Evolutionary conservation across 2,797 vertebrate genomes (phyloP).

Genomic region (Argentina silus): DNA sequence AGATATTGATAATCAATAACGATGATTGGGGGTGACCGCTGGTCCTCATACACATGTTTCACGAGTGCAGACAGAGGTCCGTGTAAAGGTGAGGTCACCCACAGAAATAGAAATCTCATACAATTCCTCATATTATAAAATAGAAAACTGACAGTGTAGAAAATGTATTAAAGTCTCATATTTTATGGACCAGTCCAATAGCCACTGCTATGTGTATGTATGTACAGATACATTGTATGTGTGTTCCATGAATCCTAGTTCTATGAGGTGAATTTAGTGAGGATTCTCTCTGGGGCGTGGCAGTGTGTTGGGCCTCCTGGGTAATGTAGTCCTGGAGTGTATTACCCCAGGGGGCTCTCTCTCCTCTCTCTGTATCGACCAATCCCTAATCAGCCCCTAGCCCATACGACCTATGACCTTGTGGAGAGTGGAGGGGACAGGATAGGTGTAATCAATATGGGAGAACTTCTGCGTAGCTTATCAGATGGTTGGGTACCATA

Average conservation of each 20-base stretch:
- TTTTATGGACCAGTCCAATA: too few relatives aligned
- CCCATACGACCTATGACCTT: too few relatives aligned
- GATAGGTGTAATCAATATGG: too few relatives aligned
- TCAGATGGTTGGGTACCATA: too few relatives aligned
- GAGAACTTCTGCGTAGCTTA: too few relatives aligned
- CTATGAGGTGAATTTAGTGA: not conserved
- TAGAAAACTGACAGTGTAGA: too few relatives aligned
- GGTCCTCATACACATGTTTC: conserved; percentile 10
- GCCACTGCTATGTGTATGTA: not conserved
- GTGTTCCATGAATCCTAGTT: not conserved
- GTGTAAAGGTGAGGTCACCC: conserved; percentile 5
- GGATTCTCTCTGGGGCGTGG: conserved; percentile 16
- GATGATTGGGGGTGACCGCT: conserved; percentile 25
- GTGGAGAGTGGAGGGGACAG: too few relatives aligned
- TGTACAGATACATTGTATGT: not conserved
- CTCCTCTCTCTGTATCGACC: not conserved
- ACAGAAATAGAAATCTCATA: not conserved
- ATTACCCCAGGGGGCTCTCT: not conserved
- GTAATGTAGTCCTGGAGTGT: not conserved
- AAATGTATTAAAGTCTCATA: too few relatives aligned
- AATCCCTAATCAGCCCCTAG: too few relatives aligned
- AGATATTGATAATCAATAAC: conserved; percentile 56
- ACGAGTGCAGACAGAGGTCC: not conserved
- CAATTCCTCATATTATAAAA: too few relatives aligned
- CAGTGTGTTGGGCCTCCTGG: conserved; percentile 1